phyloP scores from a whole-genome alignment of 2,888 invertebrate genomes.

The Drosophila parthenogenetica region DNA sequence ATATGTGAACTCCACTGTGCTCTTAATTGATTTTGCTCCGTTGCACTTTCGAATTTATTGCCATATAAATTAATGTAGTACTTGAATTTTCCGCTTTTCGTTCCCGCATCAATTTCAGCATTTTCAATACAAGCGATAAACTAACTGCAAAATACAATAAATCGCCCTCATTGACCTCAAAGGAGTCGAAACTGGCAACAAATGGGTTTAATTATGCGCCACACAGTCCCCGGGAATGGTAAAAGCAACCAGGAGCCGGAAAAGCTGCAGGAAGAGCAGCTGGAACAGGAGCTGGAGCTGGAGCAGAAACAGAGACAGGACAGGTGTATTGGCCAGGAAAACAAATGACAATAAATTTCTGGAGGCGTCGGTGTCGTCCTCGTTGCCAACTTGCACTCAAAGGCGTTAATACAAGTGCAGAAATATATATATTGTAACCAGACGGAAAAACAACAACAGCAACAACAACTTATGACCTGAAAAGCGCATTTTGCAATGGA shows the following conservation, averaged over 20 bases:
- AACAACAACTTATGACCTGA: constrained; percentile 32
- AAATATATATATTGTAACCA: constrained; percentile 63
- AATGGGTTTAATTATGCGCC: constrained; percentile 78
- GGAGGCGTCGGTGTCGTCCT: constrained; percentile 10
- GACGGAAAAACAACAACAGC: constrained; percentile 19
- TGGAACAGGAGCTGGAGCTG: constrained; percentile 12
- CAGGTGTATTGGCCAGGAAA: constrained; percentile 67
- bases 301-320: constrained; percentile 13
- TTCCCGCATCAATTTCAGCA: constrained; percentile 18
- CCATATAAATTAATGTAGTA: constrained; percentile 34
- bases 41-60: constrained; percentile 37
- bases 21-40: constrained; percentile 11
- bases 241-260: constrained; percentile 23
- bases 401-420: constrained; percentile 62
- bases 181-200: constrained; percentile 55
- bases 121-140: constrained; percentile 66
- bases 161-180: constrained; percentile 54
- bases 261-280: not conserved
- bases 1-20: not conserved
- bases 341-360: constrained; percentile 71
- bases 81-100: constrained; percentile 5
- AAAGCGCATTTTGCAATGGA: constrained; percentile 47
- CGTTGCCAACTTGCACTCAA: constrained; percentile 13
- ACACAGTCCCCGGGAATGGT: constrained; percentile 40
- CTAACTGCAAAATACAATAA: constrained; percentile 70